Evolutionary conservation across 2,797 vertebrate genomes (phyloP), one percentile per base, ranked within the genome.

Genomic region (Anas acuta): DNA sequence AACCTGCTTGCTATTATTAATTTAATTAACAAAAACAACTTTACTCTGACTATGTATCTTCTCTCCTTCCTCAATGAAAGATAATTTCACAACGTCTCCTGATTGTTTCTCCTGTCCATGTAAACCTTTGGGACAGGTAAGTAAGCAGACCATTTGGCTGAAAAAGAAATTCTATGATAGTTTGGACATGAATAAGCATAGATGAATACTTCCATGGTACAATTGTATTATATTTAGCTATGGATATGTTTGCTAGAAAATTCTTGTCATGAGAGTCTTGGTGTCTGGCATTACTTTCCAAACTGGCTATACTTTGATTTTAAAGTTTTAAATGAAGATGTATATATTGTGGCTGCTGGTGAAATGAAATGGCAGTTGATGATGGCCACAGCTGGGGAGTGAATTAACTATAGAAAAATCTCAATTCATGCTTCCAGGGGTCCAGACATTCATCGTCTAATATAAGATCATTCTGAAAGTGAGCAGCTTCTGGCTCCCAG

Each of bases 351-450:
- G 91, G 54, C 95, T 95, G 23, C 76, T 93, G 39, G 72, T 89
- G 60, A 70, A 65, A 90, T n/a, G 21, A 28, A 49, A 84, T 96
- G 91, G 88, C 84, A 93, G 62, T 20, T 83, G 72, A 37, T 70
- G 77, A 86, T 84, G 41, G 67, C 60, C 56, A 82, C 93, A 95
- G 85, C 94, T 97, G 94, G 71, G 53, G 77, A 97, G 74, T 93
- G 77, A 95, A 97, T 97, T 94, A 97, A 78, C 45, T 95, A 62
- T 61, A 94, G 73, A 95, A 95, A 70, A 92, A 87, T 65, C 70
- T 96, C 35, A n/a, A 58, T 61, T 60, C 56, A 25, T 79, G 89
- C 71, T 96, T 96, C 96, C 95, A 78, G 96, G 80, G 57, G 56
- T 92, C 74, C 93, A 96, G 62, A 54, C 41, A 75, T 90, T 88